Percentiles rank a stretch among this genome's conserved stretches.
Conservation (phyloP, 2,888 invertebrate genomes). For the Amblyteles armatorius region DNA sequence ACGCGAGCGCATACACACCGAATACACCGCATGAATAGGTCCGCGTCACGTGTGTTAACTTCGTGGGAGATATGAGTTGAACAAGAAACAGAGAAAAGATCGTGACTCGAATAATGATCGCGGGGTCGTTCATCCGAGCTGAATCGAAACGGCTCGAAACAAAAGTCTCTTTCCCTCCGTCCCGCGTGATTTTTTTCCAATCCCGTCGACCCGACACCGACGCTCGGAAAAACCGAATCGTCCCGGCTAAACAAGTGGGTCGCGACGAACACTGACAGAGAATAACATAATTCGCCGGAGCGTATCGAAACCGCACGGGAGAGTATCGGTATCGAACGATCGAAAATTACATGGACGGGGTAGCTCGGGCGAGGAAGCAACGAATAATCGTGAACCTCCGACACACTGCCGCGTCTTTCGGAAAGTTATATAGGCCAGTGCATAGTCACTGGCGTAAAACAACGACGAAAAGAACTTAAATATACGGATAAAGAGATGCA, state of each 20-base stretch:
- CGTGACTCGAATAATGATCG: slow-evolving; percentile 59
- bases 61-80: slow-evolving; percentile 53
- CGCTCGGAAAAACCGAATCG: slow-evolving; percentile 48
- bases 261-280: slow-evolving; percentile 33
- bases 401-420: background rate
- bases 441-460: background rate
- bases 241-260: slow-evolving; percentile 45
- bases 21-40: background rate
- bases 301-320: slow-evolving; percentile 54
- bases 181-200: slow-evolving; percentile 18
- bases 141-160: slow-evolving; percentile 17
- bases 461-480: slow-evolving; percentile 8
- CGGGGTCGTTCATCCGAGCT: slow-evolving; percentile 15
- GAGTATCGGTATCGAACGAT: slow-evolving; percentile 54
- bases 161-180: slow-evolving; percentile 1
- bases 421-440: slow-evolving; percentile 16
- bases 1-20: background rate
- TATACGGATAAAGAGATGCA: slow-evolving; percentile 19
- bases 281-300: slow-evolving; percentile 51
- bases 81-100: slow-evolving; percentile 44
- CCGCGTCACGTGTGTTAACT: slow-evolving; percentile 37
- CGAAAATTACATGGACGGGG: slow-evolving; percentile 69
- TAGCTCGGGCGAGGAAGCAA: slow-evolving; percentile 60
- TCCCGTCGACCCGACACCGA: background rate
- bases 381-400: slow-evolving; percentile 55